phyloP scores from a whole-genome alignment of 2,888 invertebrate genomes.

The Drosophila pegasa region DNA sequence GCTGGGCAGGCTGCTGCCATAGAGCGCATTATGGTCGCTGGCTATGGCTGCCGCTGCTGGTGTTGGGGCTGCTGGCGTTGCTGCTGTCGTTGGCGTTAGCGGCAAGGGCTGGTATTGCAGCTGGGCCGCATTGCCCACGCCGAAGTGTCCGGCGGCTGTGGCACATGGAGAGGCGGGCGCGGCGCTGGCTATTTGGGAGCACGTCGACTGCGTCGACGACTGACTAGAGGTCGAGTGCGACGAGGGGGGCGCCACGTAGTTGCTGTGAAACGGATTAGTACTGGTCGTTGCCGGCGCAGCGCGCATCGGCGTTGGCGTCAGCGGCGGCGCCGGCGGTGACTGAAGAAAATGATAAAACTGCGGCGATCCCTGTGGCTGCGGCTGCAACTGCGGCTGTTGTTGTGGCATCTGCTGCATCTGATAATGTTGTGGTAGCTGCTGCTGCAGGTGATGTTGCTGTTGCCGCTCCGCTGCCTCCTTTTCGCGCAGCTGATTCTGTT shows the following conservation, averaged over 20 bases:
- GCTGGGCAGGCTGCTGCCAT: conserved; percentile 26
- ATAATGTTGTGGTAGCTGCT: conserved; percentile 58
- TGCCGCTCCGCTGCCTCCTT: conserved; percentile 84
- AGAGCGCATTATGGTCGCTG: conserved; percentile 6
- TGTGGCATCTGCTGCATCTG: conserved; percentile 38
- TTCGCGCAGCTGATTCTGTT: conserved; percentile 90
- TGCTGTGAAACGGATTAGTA: conserved; percentile 84
- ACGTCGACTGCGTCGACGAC: conserved; percentile 79
- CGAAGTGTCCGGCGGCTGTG: conserved; percentile 65
- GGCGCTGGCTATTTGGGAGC: conserved; percentile 67
- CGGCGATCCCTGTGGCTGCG: not conserved
- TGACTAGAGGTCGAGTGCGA: conserved; percentile 84
- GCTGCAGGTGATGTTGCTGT: conserved; percentile 60
- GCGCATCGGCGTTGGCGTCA: conserved; percentile 48
- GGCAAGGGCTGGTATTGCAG: conserved; percentile 81
- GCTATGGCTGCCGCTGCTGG: conserved; percentile 18
- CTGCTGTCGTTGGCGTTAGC: conserved; percentile 52
- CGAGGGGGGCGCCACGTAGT: conserved; percentile 78
- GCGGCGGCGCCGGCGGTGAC: conserved; percentile 34
- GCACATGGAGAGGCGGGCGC: conserved; percentile 18
- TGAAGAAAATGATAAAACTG: conserved; percentile 27
- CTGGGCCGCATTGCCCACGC: conserved; percentile 60
- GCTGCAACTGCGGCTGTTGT: conserved; percentile 1
- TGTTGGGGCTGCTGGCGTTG: conserved; percentile 15
- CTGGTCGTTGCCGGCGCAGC: conserved; percentile 44